A percentile compares a stretch with the other conserved stretches of the same genome.
These are phyloP conservation scores for Drosophila chauvacae DNA, from an alignment of 1,140 invertebrate genomes.

Conservation along the genomic window DNA sequence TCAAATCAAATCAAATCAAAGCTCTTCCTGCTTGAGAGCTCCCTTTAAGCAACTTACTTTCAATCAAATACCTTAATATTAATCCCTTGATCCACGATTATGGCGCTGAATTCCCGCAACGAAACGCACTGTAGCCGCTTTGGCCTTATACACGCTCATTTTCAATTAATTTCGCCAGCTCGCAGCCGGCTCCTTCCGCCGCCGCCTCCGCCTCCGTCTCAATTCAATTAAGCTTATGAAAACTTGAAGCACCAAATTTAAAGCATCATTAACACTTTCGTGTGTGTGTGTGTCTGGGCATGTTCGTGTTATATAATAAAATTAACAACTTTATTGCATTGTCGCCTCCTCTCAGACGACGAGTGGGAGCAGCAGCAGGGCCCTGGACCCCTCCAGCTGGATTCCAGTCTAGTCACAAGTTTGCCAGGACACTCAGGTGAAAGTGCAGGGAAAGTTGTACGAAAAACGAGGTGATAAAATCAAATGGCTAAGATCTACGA, in stretches of 20 bases:
- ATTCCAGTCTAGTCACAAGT: constrained; percentile 11
- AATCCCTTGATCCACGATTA: neutral
- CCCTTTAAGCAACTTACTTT: neutral
- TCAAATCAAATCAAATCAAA: no score
- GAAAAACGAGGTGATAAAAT: constrained; percentile 11
- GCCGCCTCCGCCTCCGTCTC: neutral
- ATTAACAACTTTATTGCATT: constrained; percentile 73
- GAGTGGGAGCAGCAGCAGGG: neutral
- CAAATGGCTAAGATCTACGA: constrained; percentile 3
- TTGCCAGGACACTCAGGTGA: neutral
- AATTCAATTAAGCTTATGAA: constrained; percentile 74
- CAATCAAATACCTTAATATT: neutral
- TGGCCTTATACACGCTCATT: constrained; percentile 43
- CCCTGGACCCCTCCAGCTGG: neutral
- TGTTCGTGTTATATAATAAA: constrained; percentile 64
- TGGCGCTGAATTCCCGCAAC: neutral
- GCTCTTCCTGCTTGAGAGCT: no score
- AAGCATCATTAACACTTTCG: constrained; percentile 74
- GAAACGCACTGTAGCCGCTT: constrained; percentile 45
- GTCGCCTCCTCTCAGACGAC: constrained; percentile 19
- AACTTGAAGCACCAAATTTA: constrained; percentile 72
- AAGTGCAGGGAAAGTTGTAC: constrained; percentile 1
- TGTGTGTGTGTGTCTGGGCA: constrained; percentile 11
- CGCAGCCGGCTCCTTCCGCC: constrained; percentile 2
- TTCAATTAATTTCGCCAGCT: constrained; percentile 45